Evolutionary conservation across 2,888 invertebrate genomes (phyloP), one percentile per base, ranked within the genome.

Genomic region (Tenthredo scrophulariae): DNA sequence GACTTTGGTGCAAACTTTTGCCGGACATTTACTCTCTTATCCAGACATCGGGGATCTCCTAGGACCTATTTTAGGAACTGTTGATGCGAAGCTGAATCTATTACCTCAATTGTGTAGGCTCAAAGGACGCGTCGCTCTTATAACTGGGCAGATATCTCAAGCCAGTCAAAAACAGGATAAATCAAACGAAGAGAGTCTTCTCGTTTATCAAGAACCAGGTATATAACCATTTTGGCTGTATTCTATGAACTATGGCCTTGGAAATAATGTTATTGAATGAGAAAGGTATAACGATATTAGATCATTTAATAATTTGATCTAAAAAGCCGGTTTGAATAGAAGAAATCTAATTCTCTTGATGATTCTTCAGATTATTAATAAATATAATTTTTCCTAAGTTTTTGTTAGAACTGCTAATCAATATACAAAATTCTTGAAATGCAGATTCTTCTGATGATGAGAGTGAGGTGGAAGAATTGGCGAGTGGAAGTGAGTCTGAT

Each of bases 1-100:
- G 90, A 93, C 94, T 86, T 92, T 96, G 50, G 90, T 96, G 29
- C 93, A 94, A 84, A 93, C 94, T 13, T 96, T 96, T 90, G 94
- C 96, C 0, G 95, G 95, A 2, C 94, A 95, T 88, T 91, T 96
- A 29, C 93, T 96, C 90, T 95, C 96, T 4, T 95, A 95, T 91
- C 95, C 96, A 5, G 95, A 95, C 84, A 92, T 96, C 50, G 93
- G 94, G 7, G 94, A 95, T 50, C 90, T 94, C 18, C 92, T 96
- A 74, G 94, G 94, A 15, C 94, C 95, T 3, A 93, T 96, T 86
- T 93, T 96, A 89, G 94, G 94, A 86, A 93, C 95, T 70, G 94
- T 96, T 86, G 95, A 96, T 87, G 94, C 94, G 7, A 93, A 96
- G 87, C 92, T 95, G 77, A 92, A 93, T 18, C 91, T 95, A 37